Evolutionary conservation across 2,113 vertebrate genomes (phyloP).

Genomic region (Hystrix brachyura): DNA sequence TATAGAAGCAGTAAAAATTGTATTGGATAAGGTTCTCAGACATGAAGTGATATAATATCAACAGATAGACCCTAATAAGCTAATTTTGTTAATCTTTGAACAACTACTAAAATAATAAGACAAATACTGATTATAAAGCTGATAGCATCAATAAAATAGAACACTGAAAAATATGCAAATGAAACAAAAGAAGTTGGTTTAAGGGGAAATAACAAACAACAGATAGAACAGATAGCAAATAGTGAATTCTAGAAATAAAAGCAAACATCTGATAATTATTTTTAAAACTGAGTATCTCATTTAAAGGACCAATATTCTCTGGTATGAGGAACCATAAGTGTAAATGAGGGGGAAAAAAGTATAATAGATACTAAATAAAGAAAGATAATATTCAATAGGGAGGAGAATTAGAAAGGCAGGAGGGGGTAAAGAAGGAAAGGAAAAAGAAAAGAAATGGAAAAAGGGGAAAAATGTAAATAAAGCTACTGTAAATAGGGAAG

Average conservation of each 20-base stretch:
- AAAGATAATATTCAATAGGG: no score
- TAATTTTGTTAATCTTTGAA: background rate
- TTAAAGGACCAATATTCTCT: background rate
- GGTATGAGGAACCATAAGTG: no score
- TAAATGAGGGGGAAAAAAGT: no score
- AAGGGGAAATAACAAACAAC: background rate
- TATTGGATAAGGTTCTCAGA: background rate
- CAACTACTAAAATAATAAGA: background rate
- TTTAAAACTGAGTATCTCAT: background rate
- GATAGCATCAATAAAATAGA: background rate
- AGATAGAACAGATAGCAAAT: background rate
- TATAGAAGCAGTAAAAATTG: background rate
- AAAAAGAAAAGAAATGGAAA: no score
- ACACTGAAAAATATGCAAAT: background rate
- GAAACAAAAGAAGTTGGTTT: background rate
- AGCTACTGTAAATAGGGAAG: no score
- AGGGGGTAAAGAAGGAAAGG: no score
- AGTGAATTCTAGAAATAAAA: background rate
- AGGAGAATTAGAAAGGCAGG: no score
- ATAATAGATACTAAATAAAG: no score
- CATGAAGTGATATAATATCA: background rate
- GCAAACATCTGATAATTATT: background rate
- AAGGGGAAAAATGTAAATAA: no score
- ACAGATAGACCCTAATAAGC: background rate
- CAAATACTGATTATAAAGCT: background rate